A percentile compares a stretch with the other conserved stretches of the same genome.
Evolutionary conservation across 2,113 vertebrate genomes (phyloP).

Genomic region (Melanostigma gelatinosum): DNA sequence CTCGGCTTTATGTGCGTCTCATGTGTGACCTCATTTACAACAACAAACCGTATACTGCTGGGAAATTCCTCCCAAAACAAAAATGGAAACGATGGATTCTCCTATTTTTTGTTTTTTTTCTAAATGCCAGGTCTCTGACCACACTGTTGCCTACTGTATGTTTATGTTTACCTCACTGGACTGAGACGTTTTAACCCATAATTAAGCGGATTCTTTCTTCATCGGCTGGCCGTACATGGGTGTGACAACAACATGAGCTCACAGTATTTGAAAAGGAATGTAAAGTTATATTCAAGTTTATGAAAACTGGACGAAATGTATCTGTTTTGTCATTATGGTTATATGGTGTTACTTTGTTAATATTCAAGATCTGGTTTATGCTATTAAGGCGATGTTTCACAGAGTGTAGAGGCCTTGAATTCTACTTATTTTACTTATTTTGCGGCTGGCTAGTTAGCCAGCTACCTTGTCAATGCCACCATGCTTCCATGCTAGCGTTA

Average conservation of each 20-base stretch:
- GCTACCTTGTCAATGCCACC: neutral
- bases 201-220: conserved; percentile 15
- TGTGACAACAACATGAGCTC: neutral
- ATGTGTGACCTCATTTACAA: conserved; percentile 28
- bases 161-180: conserved; percentile 47
- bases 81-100: conserved; percentile 42
- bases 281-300: neutral
- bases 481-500: neutral
- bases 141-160: conserved; percentile 33
- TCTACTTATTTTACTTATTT: neutral
- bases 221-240: neutral
- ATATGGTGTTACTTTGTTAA: neutral
- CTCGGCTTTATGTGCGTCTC: conserved; percentile 30
- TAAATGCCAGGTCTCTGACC: conserved; percentile 33
- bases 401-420: neutral
- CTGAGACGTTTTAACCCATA: conserved; percentile 28
- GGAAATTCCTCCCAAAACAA: conserved; percentile 25
- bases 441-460: neutral
- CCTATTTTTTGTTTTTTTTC: conserved; percentile 1
- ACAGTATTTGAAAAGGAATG: neutral
- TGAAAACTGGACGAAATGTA: neutral
- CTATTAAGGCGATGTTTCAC: neutral
- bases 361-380: neutral
- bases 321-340: neutral
- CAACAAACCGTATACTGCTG: conserved; percentile 6